Percentiles rank a stretch among this genome's conserved stretches.
Evolutionary conservation across 1,140 invertebrate genomes (phyloP).

Genomic region (Pseudomyrmex dendroicus): DNA sequence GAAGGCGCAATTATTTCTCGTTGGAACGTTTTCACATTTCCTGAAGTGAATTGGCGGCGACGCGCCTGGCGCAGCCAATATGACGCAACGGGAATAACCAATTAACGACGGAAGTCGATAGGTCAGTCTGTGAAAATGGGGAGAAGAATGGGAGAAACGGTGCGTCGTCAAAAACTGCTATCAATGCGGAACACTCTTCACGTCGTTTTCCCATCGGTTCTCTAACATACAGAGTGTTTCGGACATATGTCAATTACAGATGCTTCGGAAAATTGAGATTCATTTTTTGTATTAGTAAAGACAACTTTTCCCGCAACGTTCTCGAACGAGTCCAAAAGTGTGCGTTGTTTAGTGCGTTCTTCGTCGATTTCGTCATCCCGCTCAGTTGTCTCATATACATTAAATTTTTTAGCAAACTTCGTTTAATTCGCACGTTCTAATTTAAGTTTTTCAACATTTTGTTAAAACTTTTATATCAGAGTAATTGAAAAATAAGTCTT

Average conservation of each 20-base stretch:
- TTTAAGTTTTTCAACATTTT: no score
- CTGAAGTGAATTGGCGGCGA: slow-evolving; percentile 41
- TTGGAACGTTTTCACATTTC: slow-evolving; percentile 43
- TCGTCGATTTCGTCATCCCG: no score
- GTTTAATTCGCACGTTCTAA: no score
- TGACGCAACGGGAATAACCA: slow-evolving; percentile 57
- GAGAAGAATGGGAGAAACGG: not conserved
- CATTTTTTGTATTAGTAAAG: slow-evolving; percentile 7
- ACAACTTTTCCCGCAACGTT: not conserved
- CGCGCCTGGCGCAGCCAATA: slow-evolving; percentile 36
- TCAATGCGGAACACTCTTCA: slow-evolving; percentile 5
- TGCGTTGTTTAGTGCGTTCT: no score
- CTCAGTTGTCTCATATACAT: no score
- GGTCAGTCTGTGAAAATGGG: slow-evolving; percentile 30
- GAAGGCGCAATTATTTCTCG: slow-evolving; percentile 64
- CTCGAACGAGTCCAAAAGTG: no score
- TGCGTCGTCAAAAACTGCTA: not conserved
- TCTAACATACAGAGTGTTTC: not conserved
- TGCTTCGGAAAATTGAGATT: not conserved
- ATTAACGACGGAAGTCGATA: slow-evolving; percentile 53
- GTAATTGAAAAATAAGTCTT: no score
- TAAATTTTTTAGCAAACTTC: no score
- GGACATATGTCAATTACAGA: not conserved
- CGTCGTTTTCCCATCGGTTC: not conserved
- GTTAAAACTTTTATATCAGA: no score